Conservation (phyloP, 37 sponge, comb jelly and placozoan genomes). For the Aphrocallistes beatrix region DNA sequence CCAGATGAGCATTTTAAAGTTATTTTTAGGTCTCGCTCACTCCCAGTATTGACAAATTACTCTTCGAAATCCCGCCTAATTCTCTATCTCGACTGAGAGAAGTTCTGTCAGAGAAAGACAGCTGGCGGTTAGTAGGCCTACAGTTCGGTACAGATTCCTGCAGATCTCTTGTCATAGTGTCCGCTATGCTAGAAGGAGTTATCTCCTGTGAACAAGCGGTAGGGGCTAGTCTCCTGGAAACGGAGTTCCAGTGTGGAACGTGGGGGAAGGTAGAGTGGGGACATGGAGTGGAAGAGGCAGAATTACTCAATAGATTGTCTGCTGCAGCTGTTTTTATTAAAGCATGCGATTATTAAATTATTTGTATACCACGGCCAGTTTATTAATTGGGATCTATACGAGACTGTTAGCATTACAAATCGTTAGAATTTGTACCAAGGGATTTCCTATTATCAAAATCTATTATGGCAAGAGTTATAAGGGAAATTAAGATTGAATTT, state of each 20-base stretch:
- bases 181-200: background rate
- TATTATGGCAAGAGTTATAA: too few relatives aligned
- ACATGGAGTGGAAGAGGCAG: background rate
- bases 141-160: background rate
- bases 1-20: too few relatives aligned
- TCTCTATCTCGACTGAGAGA: background rate
- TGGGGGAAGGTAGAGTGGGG: constrained; percentile 5
- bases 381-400: too few relatives aligned
- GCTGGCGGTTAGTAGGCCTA: background rate
- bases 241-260: background rate
- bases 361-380: too few relatives aligned
- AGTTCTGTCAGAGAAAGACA: background rate
- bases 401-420: too few relatives aligned
- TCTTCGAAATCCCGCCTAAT: background rate
- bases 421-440: too few relatives aligned
- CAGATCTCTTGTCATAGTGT: background rate
- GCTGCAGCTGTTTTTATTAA: background rate
- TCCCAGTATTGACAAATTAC: background rate
- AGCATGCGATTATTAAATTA: background rate
- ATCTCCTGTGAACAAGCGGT: background rate
- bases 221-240: background rate
- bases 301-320: background rate
- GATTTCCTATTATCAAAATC: too few relatives aligned
- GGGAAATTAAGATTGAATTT: too few relatives aligned
- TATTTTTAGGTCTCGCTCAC: background rate